phyloP scores from a whole-genome alignment of 2,113 vertebrate genomes.

The Craseonycteris thonglongyai region DNA sequence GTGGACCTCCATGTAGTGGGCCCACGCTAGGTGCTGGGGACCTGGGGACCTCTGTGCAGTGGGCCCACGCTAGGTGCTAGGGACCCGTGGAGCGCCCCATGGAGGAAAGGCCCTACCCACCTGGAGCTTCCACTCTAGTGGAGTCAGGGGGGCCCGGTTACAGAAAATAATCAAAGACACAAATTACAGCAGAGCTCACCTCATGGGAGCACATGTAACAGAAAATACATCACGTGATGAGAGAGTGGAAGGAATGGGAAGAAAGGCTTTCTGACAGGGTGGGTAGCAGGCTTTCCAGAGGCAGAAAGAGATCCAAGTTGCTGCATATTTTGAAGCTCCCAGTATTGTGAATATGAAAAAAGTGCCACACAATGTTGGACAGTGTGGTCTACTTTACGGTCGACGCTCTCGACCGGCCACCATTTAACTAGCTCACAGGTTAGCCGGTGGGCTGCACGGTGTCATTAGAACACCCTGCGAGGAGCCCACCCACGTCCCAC shows the following conservation, averaged over 20 bases:
- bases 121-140: neutral
- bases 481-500: neutral
- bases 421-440: neutral
- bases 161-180: neutral
- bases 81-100: no score
- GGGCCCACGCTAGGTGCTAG: neutral
- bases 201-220: rapidly evolving
- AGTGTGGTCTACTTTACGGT: neutral
- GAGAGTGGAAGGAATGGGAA: neutral
- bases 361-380: neutral
- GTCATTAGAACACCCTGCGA: neutral
- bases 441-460: neutral
- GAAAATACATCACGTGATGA: neutral
- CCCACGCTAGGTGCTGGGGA: neutral
- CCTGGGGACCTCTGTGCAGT: no score
- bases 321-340: neutral
- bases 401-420: neutral
- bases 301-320: neutral
- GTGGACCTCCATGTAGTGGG: no score
- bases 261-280: rapidly evolving
- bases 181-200: neutral
- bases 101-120: rapidly evolving
- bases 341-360: neutral
- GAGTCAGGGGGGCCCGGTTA: rapidly evolving
- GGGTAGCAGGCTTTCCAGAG: neutral